Evolutionary conservation across 2,888 invertebrate genomes (phyloP), one percentile per base, ranked within the genome.

Genomic region (Drosophila emarginata): DNA sequence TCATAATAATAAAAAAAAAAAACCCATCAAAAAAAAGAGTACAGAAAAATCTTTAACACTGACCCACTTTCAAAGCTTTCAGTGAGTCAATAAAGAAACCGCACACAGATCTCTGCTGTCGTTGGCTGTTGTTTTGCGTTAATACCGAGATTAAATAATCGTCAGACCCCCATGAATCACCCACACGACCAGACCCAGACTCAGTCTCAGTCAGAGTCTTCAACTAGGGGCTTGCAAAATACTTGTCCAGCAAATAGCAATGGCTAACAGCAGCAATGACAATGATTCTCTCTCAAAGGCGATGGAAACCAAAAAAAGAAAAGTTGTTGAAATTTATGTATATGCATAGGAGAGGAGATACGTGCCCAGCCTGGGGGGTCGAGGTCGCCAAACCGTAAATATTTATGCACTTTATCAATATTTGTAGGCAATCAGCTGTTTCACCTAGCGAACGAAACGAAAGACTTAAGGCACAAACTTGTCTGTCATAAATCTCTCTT

Each of bases 91-190:
- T 85, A 82, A 82, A 85, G 73, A 84, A 82, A 82, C 81, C 85
- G 76, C 81, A 73, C 62, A 74, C 74, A 71, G 45, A 45, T 45
- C 45, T 45, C 1, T 21, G 45, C n/a, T n/a, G 37, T 37, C n/a
- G 37, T 37, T 37, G 37, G 37, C 21, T 45, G 45, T 45, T 45
- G 71, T 64, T 59, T 65, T 67, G 77, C 82, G 85, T 78, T 83
- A 83, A 83, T 83, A 82, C 80, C 77, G 69, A 85, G 85, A 83
- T 83, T 85, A 83, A 83, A 85, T 83, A 85, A 83, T 80, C 85
- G 72, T 54, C 57, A 69, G 57, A 40, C 61, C 70, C 21, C 59
- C 45, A 73, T 72, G 73, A 74, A 72, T 74, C 76, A 67, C 72
- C 7, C 56, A 61, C 61, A 37, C 74, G 54, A 45, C 45, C 11